Evolutionary conservation across 2,113 vertebrate species (phyloP), one percentile per base, ranked within the genome.

Genomic region (Onychostoma macrolepis): DNA sequence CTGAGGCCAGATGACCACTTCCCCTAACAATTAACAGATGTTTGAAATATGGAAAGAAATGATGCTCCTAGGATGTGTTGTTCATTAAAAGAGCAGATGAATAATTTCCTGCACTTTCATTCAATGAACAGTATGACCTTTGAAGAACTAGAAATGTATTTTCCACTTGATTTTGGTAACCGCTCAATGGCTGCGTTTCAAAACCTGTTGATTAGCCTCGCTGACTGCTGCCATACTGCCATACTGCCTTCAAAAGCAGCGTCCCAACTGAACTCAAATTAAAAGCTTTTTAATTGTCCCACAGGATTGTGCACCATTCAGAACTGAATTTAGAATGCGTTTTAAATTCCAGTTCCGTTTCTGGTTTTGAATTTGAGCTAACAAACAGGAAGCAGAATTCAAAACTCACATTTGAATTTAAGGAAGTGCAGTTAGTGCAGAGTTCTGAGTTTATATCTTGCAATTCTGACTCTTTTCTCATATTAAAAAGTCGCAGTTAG

Each of bases 31-130:
- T 58, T 3, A 79, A 24, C 77, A 79, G 77, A 53, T 56, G 50
- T 36, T 56, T 53, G 28, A 24, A 79, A 56, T 56, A 7, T 26
- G 74, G n/a, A 76, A n/a, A 76, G 41, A 45, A 75, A 76, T 76
- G 0, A 28, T 76, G 41, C 74, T 17, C 74, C 48, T 45, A 76
- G 41, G 41, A 76, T 45, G 41, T 17, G 6, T 76, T 76, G n/a
- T 28, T 48, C 74, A 26, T 41, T 12, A 41, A 41, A 76, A 17
- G 13, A 2, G 10, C 19, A n/a, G 41, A 76, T 76, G 11, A 28
- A 76, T 48, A 17, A 15, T 76, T 76, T 28, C 74, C 74, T 76
- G 41, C n/a, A 26, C 41, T 76, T 48, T 48, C 38, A 45, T 76
- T 17, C 38, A 76, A 76, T 28, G 72, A 26, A 45, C 38, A 75